Percentiles rank a stretch among this genome's conserved stretches.
Evolutionary conservation across 1,140 invertebrate genomes (phyloP).

Genomic region (Heliconius melpomene): DNA sequence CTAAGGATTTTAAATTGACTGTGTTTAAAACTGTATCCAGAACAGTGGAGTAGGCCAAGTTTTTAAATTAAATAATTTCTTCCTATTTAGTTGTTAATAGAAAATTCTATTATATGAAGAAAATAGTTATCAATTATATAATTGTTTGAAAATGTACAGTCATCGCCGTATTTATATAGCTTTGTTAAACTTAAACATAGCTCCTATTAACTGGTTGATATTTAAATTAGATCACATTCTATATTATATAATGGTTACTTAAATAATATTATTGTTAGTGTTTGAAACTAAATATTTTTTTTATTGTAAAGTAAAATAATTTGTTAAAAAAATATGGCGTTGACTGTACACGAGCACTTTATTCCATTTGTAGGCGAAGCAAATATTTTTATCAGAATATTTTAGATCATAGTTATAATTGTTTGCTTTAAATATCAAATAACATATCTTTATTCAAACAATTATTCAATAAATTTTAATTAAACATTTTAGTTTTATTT

Average conservation of each 20-base stretch:
- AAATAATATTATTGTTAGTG: slow-evolving; percentile 9
- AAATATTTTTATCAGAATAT: slow-evolving; percentile 40
- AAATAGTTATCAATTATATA: slow-evolving; percentile 16
- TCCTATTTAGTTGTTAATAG: slow-evolving; percentile 32
- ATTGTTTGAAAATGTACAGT: slow-evolving; percentile 17
- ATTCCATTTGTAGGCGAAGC: slow-evolving; percentile 33
- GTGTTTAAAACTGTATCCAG: neutral
- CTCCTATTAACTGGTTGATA: slow-evolving; percentile 2
- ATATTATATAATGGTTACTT: neutral
- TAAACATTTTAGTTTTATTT: slow-evolving; percentile 55
- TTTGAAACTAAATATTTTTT: neutral
- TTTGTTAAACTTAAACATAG: slow-evolving; percentile 7
- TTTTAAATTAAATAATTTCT: slow-evolving; percentile 18
- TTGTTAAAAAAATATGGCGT: slow-evolving; percentile 6
- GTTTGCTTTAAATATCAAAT: slow-evolving; percentile 72
- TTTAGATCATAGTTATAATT: slow-evolving; percentile 60
- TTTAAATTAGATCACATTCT: neutral
- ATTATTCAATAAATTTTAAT: slow-evolving; percentile 74
- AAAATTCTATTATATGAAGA: slow-evolving; percentile 15
- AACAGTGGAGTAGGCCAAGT: neutral
- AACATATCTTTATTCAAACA: slow-evolving; percentile 63
- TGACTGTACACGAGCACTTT: slow-evolving; percentile 36
- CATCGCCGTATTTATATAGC: neutral
- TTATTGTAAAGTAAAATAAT: neutral
- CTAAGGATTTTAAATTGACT: no score